These are phyloP conservation scores for Equus quagga DNA, from an alignment of 2,113 vertebrate genomes.

Conservation along the genomic window DNA sequence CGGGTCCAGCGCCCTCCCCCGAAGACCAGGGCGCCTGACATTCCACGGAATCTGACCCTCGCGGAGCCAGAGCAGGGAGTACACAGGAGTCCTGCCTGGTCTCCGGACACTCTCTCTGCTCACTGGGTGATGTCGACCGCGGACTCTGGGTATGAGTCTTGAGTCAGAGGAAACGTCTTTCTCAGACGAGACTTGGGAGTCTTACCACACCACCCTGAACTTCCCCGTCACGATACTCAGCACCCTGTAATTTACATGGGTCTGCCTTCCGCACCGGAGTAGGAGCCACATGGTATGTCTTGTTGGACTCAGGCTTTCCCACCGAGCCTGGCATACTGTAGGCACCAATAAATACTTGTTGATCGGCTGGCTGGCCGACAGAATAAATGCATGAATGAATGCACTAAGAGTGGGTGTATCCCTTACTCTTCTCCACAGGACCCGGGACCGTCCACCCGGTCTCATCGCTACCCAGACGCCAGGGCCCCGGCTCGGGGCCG, in stretches of 20 bases:
- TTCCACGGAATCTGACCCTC: too few species aligned
- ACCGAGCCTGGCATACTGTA: not conserved
- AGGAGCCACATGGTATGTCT: not conserved
- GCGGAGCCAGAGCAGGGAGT: not conserved
- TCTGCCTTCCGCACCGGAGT: not conserved
- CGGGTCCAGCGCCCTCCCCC: not conserved
- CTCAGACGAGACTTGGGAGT: not conserved
- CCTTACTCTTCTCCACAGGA: too few species aligned
- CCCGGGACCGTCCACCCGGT: not conserved
- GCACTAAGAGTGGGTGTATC: not conserved
- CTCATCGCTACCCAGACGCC: not conserved
- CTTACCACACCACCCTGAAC: not conserved
- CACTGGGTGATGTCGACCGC: not conserved
- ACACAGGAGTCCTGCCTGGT: not conserved
- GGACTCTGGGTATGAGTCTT: not conserved
- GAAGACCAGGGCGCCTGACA: too few species aligned
- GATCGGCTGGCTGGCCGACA: not conserved
- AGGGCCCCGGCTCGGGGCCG: not conserved
- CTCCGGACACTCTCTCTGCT: not conserved
- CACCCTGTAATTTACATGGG: not conserved
- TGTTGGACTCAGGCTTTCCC: not conserved
- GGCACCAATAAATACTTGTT: not conserved
- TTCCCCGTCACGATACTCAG: not conserved
- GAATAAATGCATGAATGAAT: not conserved
- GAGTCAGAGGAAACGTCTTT: slow-evolving; percentile 13